These are phyloP conservation scores for Daphoenositta chrysoptera DNA, from an alignment of 2,113 vertebrate genomes.

Conservation along the genomic window DNA sequence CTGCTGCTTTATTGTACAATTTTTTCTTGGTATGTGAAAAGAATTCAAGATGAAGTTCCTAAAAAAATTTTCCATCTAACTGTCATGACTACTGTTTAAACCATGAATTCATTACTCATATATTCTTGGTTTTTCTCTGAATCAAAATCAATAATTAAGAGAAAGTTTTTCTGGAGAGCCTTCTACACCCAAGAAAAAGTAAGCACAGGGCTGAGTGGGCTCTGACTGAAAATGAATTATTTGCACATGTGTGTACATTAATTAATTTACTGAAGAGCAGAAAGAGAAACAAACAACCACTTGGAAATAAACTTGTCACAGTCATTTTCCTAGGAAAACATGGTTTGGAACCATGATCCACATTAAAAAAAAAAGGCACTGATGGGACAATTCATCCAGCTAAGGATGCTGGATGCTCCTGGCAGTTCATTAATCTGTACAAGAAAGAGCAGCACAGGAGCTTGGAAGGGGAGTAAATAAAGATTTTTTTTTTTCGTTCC, in stretches of 20 bases:
- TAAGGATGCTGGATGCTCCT: background rate
- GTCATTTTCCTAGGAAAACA: background rate
- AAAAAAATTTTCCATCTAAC: background rate
- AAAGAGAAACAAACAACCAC: background rate
- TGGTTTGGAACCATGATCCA: background rate
- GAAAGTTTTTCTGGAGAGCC: background rate
- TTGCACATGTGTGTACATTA: fast-evolving
- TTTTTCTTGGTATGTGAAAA: background rate
- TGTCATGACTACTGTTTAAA: background rate
- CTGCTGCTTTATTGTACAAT: background rate
- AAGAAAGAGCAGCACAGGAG: background rate
- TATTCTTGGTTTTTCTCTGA: background rate
- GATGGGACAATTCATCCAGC: background rate
- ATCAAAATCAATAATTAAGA: background rate
- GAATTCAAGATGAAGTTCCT: background rate
- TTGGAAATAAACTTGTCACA: background rate
- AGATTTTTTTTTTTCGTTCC: background rate
- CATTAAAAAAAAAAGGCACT: background rate
- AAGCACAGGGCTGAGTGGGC: background rate
- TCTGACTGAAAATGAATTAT: background rate
- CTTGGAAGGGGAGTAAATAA: background rate
- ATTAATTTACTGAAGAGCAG: background rate
- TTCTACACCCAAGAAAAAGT: background rate
- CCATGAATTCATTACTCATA: background rate
- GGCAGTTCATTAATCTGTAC: background rate